Percentiles rank a stretch among this genome's conserved stretches.
These are phyloP conservation scores for Anastrepha obliqua DNA, from an alignment of 1,140 invertebrate species.

Conservation along the genomic window DNA sequence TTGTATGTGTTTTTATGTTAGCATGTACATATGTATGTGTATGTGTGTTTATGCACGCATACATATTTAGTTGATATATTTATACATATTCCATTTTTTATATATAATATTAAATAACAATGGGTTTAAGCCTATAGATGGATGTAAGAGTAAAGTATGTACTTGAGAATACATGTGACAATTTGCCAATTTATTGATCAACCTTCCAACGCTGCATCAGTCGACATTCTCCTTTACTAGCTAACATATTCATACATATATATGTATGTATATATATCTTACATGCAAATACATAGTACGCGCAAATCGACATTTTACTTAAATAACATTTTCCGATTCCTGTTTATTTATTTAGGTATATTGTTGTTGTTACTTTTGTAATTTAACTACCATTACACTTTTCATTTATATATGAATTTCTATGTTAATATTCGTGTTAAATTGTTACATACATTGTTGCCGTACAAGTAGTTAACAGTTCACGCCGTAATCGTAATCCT, in stretches of 20 bases:
- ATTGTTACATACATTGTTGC: not conserved
- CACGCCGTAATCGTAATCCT: too few species aligned
- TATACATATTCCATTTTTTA: not conserved
- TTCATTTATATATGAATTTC: not conserved
- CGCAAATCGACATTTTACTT: not conserved
- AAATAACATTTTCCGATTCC: not conserved
- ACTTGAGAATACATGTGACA: not conserved
- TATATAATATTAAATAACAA: constrained; percentile 52
- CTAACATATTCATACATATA: not conserved
- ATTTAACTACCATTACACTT: not conserved
- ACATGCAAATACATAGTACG: not conserved
- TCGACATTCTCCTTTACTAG: not conserved
- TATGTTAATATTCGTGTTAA: not conserved
- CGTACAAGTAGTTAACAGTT: too few species aligned
- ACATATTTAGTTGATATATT: constrained; percentile 41
- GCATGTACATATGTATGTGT: not conserved
- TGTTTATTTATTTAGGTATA: not conserved
- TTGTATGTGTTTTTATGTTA: not conserved
- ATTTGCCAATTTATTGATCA: not conserved
- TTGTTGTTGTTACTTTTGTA: constrained; percentile 1
- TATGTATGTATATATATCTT: not conserved
- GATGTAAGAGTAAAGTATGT: constrained; percentile 38
- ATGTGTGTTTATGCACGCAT: not conserved
- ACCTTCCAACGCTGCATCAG: not conserved
- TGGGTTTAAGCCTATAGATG: constrained; percentile 35